Evolutionary conservation across 2,888 invertebrate species (phyloP).

Genomic region (Phasia obesa): DNA sequence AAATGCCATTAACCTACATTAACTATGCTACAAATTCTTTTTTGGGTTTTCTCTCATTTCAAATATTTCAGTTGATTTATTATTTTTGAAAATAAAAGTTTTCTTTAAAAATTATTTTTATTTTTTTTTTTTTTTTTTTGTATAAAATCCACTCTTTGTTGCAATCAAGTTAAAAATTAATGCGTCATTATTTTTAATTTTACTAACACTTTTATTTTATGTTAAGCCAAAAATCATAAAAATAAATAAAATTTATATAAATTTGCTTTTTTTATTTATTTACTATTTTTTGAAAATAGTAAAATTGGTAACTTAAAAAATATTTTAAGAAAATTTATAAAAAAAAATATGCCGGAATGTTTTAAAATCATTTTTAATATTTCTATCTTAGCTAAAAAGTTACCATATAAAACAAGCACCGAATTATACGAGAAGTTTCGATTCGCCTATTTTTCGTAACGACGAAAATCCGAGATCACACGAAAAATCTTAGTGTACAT

Average conservation of each 20-base stretch:
- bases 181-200: conserved; percentile 1
- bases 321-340: no score
- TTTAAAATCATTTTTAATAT: no score
- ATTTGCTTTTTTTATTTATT: no score
- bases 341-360: no score
- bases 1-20: conserved; percentile 68
- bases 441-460: no score
- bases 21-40: conserved; percentile 67
- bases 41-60: conserved; percentile 21
- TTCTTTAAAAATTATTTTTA: background rate
- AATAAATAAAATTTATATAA: conserved; percentile 42
- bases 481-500: no score
- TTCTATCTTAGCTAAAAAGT: no score
- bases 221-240: conserved; percentile 47
- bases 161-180: conserved; percentile 9
- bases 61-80: background rate
- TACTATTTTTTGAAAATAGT: no score
- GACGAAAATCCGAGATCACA: no score
- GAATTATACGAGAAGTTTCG: no score
- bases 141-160: conserved; percentile 27
- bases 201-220: conserved; percentile 25
- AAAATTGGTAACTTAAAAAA: no score
- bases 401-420: no score
- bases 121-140: background rate
- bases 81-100: conserved; percentile 15